Evolutionary conservation across 2,888 invertebrate species (phyloP).

Genomic region (Stictocephala bisonia): DNA sequence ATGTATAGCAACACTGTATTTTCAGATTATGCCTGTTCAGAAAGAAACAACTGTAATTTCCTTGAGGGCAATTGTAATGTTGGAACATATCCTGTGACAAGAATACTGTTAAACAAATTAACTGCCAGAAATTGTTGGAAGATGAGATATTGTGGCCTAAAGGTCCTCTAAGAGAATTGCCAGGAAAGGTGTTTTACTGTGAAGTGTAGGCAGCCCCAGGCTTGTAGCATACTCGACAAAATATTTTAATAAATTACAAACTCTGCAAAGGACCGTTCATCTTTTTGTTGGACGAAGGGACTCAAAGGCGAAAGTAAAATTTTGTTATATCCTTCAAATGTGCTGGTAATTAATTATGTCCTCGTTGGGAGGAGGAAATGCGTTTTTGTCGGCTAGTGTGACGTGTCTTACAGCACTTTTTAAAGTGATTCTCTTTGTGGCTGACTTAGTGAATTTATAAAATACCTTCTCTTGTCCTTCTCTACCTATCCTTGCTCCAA

Average conservation of each 20-base stretch:
- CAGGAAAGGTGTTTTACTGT: constrained; percentile 37
- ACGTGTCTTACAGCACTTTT: constrained; percentile 31
- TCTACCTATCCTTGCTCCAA: constrained; percentile 26
- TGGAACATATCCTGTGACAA: no score
- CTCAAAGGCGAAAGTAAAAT: constrained; percentile 34
- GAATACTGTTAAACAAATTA: no score
- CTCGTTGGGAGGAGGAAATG: constrained; percentile 7
- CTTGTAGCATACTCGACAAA: constrained; percentile 19
- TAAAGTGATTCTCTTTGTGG: constrained; percentile 37
- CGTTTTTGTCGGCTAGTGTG: constrained; percentile 18
- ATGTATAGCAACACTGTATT: no score
- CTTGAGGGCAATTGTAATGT: no score
- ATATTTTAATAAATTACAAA: constrained; percentile 37
- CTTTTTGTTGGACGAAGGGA: constrained; percentile 38
- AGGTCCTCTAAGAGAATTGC: constrained; percentile 14
- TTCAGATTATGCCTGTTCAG: no score
- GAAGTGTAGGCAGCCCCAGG: neutral
- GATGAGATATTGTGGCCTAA: no score
- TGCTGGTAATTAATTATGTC: constrained; percentile 27
- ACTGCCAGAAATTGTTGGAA: no score
- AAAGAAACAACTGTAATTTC: no score
- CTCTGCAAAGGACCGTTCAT: constrained; percentile 24
- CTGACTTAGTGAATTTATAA: constrained; percentile 40
- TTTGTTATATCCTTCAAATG: constrained; percentile 38
- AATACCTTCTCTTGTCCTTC: constrained; percentile 21